Percentiles rank a stretch among this genome's conserved stretches.
These are phyloP conservation scores for Xestia rhomboidea DNA, from an alignment of 2,888 invertebrate genomes.

Conservation along the genomic window DNA sequence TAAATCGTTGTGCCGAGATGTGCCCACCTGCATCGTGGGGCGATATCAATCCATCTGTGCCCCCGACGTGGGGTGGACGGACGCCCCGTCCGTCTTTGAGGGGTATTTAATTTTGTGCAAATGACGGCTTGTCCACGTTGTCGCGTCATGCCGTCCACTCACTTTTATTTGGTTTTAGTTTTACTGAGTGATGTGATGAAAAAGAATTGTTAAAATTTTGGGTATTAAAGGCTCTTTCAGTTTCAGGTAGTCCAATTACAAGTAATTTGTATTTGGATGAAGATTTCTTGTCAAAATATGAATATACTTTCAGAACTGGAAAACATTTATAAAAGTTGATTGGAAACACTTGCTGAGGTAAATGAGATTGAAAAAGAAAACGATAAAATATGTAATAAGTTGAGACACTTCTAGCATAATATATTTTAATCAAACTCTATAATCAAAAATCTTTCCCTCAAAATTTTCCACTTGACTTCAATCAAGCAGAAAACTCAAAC, in stretches of 20 bases:
- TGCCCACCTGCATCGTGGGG: slow-evolving; percentile 87
- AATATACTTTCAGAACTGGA: background rate
- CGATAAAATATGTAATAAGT: slow-evolving; percentile 53
- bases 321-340: slow-evolving; percentile 30
- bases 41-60: slow-evolving; percentile 88
- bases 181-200: slow-evolving; percentile 17
- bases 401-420: slow-evolving; percentile 48
- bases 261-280: background rate
- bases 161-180: slow-evolving; percentile 54
- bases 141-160: slow-evolving; percentile 53
- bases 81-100: slow-evolving; percentile 81
- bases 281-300: background rate
- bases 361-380: slow-evolving; percentile 31
- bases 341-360: slow-evolving; percentile 30
- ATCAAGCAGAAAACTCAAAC: slow-evolving; percentile 46
- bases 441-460: slow-evolving; percentile 38
- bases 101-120: slow-evolving; percentile 89
- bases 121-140: slow-evolving; percentile 73
- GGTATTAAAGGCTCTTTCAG: background rate
- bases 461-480: slow-evolving; percentile 50
- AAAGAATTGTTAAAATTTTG: background rate
- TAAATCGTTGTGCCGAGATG: slow-evolving; percentile 83
- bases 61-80: slow-evolving; percentile 70
- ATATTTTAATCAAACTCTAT: slow-evolving; percentile 54
- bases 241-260: background rate